Evolutionary conservation across 2,888 invertebrate genomes (phyloP), one percentile per base, ranked within the genome.

Genomic region (Heliconius ethilla): DNA sequence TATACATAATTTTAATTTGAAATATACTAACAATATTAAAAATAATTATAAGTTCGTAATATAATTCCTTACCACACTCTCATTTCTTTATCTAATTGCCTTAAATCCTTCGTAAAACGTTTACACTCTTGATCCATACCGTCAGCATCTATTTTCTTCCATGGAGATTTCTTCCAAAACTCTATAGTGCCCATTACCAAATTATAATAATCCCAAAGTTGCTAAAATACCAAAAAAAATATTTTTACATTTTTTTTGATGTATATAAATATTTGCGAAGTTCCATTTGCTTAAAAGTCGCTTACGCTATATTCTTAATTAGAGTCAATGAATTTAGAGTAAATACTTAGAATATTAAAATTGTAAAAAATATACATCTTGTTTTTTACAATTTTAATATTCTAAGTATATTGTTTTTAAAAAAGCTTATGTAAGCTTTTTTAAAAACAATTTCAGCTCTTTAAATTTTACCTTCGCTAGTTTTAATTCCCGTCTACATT

Each of bases 121-220:
- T 99, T 99, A 91, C 98, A 98, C 87, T 99, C 98, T 89, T 97
- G 96, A 87, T 99, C 99, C 98, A 99, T 98, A 76, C 96, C 96
- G 86, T 99, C 99, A 3, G 98, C 97, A 85, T 99, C 98, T 79
- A 99, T 98, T 87, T 97, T 97, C 87, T 97, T 97, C 99, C 99
- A 99, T 0, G 97, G 96, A 0, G 98, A 99, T 79, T 96, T 97
- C 90, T 98, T 98, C 99, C 99, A 99, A 88, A 97, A 97, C 75
- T 97, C 96, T 78, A 99, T 96, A 78, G 97, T 97, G 1, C 97
- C 97, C 86, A 96, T 95, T 33, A 98, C 97, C 59, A 98, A 96
- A 82, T 95, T 95, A 66, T 97, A 96, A 88, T 98, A 98, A 91
- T 99, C 99, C 99, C 99, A 99, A 40, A 99, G 94, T 87, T 96